Evolutionary conservation across 2,888 invertebrate genomes (phyloP).

Genomic region (Gastrophysa polygoni): DNA sequence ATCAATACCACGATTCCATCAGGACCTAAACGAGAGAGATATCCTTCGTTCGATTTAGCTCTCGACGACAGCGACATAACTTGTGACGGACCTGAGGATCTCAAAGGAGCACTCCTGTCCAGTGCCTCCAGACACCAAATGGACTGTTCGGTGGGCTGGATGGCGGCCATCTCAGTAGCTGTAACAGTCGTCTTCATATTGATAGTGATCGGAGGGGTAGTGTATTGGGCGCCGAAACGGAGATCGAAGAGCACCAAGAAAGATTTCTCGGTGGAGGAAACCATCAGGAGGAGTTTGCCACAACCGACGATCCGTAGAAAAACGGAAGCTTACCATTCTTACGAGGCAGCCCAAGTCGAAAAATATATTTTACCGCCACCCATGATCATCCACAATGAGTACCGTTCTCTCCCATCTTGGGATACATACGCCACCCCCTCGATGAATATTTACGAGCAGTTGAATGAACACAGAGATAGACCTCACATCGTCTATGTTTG

Average conservation of each 20-base stretch:
- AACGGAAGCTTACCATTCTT: slow-evolving; percentile 37
- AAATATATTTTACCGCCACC: slow-evolving; percentile 52
- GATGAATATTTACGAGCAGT: slow-evolving; percentile 57
- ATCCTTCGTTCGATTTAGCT: slow-evolving; percentile 52
- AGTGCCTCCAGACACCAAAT: slow-evolving; percentile 69
- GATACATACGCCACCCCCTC: slow-evolving; percentile 48
- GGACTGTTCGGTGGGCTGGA: slow-evolving; percentile 68
- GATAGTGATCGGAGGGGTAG: slow-evolving; percentile 47
- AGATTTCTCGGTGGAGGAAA: slow-evolving; percentile 41
- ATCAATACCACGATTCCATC: slow-evolving; percentile 31
- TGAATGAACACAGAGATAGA: slow-evolving; percentile 53
- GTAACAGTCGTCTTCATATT: slow-evolving; percentile 50
- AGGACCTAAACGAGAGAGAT: slow-evolving; percentile 46
- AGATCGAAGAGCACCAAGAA: slow-evolving; percentile 44
- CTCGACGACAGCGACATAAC: slow-evolving; percentile 66
- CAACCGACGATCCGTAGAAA: slow-evolving; percentile 37
- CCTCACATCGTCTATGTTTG: slow-evolving; percentile 63
- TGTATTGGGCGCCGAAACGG: slow-evolving; percentile 52
- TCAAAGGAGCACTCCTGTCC: slow-evolving; percentile 61
- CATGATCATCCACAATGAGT: slow-evolving; percentile 51
- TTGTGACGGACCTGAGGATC: slow-evolving; percentile 66
- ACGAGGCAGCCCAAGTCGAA: slow-evolving; percentile 46
- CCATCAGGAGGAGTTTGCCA: slow-evolving; percentile 33
- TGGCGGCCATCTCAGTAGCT: slow-evolving; percentile 64
- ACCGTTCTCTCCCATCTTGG: slow-evolving; percentile 54